Evolutionary conservation across 1,140 invertebrate species (phyloP), one percentile per base, ranked within the genome.

Genomic region (Mya arenaria): DNA sequence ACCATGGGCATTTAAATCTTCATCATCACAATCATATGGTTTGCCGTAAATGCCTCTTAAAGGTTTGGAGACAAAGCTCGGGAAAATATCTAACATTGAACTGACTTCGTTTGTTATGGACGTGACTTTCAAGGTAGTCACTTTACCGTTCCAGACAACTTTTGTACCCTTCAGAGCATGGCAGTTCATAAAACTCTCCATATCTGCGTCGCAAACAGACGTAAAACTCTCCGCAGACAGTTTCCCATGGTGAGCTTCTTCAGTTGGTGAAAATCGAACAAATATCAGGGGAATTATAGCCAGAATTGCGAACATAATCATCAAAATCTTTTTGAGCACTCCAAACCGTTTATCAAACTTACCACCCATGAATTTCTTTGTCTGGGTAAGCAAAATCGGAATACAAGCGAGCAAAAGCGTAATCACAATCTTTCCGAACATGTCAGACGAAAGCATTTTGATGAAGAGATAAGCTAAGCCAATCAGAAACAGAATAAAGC

Each of bases 1-100:
- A 5, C 84, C 82, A 5, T 83, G 48, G 25, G 83, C 77, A 37
- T 74, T 56, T 37, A 85, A 81, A 10, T 82, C 62, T 10, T 75
- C 60, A 30, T 74, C 81, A 37, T 86, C 74, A 77, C 89, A 90
- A 30, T 88, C 81, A 56, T 85, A 85, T 34, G 71, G 25, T 19
- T 86, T 75, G 17, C 90, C 90, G 81, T 90, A 91, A 10, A 90
- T 82, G 79, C 89, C 90, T 28, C 81, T 73, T 37, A 91, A 60
- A 5, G 87, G 86, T n/a, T 88, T 83, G 0, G 85, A 77, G 4
- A 91, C 68, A 41, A 91, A 83, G 23, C 56, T 66, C 3, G 90
- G 90, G 55, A 91, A 83, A 30, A 82, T 77, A 30, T 85, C 79
- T 5, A 91, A 30, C 37, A 90, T 83, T 55, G 69, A 85, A 37